Base-by-base conservation (phyloP, 2,797 vertebrate species). In the Chiloscyllium punctatum region DNA sequence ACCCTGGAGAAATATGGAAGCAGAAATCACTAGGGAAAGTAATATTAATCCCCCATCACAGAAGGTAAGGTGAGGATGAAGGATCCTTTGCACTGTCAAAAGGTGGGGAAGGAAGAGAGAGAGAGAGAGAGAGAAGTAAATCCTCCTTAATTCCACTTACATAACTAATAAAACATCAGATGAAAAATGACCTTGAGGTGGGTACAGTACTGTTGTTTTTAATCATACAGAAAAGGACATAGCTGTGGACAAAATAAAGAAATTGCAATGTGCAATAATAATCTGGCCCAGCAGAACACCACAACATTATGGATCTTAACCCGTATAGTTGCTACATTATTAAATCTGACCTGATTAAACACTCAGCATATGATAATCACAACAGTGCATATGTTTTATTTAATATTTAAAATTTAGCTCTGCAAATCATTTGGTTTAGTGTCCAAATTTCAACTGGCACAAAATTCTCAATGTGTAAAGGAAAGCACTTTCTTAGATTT, bases 161-260 rank as follows among this genome's bases (percentile, higher is more conserved):
- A 66, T 30, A 91, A 21, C 57, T 91, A 91, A 91, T 66, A 66
- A 91, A 91, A 66, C 15, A 33, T 66, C 88, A 37, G 88, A n/a
- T 62, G 57, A 91, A 91, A 91, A 91, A 91, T 66, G 30, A 57
- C 86, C 86, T 88, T 88, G 86, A 62, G 30, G 57, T 91, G 88
- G 30, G 30, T 66, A 66, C 30, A 8, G 88, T n/a, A 91, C 4
- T 66, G 15, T 66, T 66, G 57, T 62, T n/a, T 91, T 66, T 66
- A 66, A 91, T n/a, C 53, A 91, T n/a, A 30, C 57, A 88, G 30
- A 91, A 91, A 91, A 91, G 33, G 57, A 62, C 27, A 57, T 53
- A 66, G 57, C 62, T 62, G 30, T 90, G 87, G 87, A 91, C 13
- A 33, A 91, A 33, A 18, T 66, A 30, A 91, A 33, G 57, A 53